Evolutionary conservation across 2,113 vertebrate genomes (phyloP).

Genomic region (Labeo rohita): DNA sequence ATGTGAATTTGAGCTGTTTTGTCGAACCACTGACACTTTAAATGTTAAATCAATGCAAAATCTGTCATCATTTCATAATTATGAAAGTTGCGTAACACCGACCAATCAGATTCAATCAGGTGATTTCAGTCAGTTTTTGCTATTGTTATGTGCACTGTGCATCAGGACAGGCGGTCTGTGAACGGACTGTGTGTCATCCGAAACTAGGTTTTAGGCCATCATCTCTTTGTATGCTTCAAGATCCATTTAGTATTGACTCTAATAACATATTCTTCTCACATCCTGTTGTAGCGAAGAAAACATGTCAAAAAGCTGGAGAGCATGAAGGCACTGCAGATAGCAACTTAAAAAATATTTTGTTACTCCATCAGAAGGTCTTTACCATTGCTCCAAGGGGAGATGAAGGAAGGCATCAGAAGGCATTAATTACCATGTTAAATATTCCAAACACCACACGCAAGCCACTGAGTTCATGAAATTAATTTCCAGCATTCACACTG

Average conservation of each 20-base stretch:
- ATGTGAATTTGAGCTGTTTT: too few species aligned
- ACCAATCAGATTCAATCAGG: not conserved
- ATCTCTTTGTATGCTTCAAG: constrained; percentile 11
- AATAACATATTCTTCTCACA: not conserved
- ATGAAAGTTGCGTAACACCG: not conserved
- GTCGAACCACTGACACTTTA: not conserved
- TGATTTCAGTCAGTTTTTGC: not conserved
- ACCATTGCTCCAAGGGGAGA: constrained; percentile 2
- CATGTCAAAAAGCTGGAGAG: not conserved
- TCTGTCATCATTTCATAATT: not conserved
- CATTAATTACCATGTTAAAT: constrained; percentile 47
- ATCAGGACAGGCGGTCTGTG: not conserved
- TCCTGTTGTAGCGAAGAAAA: constrained; percentile 16
- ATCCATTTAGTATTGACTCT: not conserved
- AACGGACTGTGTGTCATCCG: not conserved
- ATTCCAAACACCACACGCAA: constrained; percentile 30
- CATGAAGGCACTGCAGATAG: not conserved
- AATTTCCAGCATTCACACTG: constrained; percentile 30
- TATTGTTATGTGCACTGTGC: not conserved
- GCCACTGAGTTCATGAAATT: constrained; percentile 44
- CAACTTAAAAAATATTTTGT: not conserved
- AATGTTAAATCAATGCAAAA: not conserved
- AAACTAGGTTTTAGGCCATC: not conserved
- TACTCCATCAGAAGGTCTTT: not conserved
- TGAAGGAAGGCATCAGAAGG: constrained; percentile 25